Base-by-base conservation (phyloP, 2,797 vertebrate genomes). In the Anabacerthia variegaticeps region DNA sequence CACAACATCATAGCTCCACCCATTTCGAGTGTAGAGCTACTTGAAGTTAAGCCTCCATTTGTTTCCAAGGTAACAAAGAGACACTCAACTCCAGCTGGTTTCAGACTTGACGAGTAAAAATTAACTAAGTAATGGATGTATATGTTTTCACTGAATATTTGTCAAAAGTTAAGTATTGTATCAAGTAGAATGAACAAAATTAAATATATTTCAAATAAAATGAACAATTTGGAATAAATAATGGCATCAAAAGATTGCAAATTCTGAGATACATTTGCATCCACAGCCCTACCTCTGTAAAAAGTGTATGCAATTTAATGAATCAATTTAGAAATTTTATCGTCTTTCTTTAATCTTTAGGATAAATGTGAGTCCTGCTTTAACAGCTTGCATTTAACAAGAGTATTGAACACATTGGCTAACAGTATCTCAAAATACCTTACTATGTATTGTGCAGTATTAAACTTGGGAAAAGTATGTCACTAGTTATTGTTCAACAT, bases 1-100 rank as follows among this genome's bases (percentile, higher is more conserved):
- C 28, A 49, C 52, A 66, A 78, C 71, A 92, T 82, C 67, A 93
- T 79, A 85, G n/a, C 88, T 76, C 92, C 89, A 65, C 89, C 93
- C 51, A 65, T 87, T 92, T 92, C 41, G 43, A 92, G 41, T 20
- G 24, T 37, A 68, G 48, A 90, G 22, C 63, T 92, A 69, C 67
- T 95, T 63, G 77, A 95, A 93, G 55, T 77, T 52, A 73, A 90
- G 56, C 18, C 37, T 80, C 89, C 77, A 77, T 93, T 96, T 95
- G 95, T 97, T 96, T 95, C 96, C 88, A 94, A 87, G 96, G 94
- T 71, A 96, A 94, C 93, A 88, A 85, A 95, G 32, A 92, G 73
- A 86, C 76, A 94, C 51, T 65, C 51, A 84, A 66, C 55, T 88
- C 56, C 73, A 82, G 56, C 6, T 27, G 79, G 77, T 81, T 94